Base-by-base conservation (phyloP, 2,888 invertebrate genomes). In the Oligia fasciuncula region DNA sequence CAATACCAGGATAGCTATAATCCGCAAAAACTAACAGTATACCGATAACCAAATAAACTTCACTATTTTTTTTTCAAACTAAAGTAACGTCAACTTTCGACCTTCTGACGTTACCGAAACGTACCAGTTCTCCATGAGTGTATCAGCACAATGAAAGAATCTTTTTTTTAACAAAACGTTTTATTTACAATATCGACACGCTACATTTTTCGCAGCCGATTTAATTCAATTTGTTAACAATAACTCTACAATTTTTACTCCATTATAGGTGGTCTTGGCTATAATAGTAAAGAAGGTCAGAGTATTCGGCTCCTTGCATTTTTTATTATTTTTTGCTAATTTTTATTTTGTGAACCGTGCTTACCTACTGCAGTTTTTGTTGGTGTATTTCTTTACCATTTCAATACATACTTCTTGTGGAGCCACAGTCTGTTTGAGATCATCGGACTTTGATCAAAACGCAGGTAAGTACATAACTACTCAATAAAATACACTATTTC, bases 161-260 rank as follows among this genome's bases (percentile, higher is more conserved):
- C 77, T 85, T 91, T 89, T 29, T 90, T 81, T 72, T 73, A 63
- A 75, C n/a, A 85, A 85, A 87, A 85, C 84, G 77, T 89, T 89
- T 91, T 93, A 89, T 92, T 91, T 91, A 88, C 84, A 81, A 88
- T 88, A 89, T 91, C 89, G 91, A 92, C 92, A 92, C 85, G 91
- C 88, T 89, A 91, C 90, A 89, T 93, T 92, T 92, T 93, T 93
- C 90, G 89, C 92, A 90, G 87, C 85, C 92, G 91, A 93, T 95
- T 95, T 95, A 96, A 96, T 95, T 93, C 95, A 94, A 96, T 96
- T 96, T 95, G 91, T 86, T 92, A 93, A 95, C 95, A 95, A 96
- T 94, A 90, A 89, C 90, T 83, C 83, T 85, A 91, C 88, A 60
- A 92, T 92, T 94, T 93, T 94, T 92, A 91, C 81, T 90, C 88